These are phyloP conservation scores for Chymomyza procnemis DNA, from an alignment of 2,888 invertebrate genomes.

Conservation along the genomic window DNA sequence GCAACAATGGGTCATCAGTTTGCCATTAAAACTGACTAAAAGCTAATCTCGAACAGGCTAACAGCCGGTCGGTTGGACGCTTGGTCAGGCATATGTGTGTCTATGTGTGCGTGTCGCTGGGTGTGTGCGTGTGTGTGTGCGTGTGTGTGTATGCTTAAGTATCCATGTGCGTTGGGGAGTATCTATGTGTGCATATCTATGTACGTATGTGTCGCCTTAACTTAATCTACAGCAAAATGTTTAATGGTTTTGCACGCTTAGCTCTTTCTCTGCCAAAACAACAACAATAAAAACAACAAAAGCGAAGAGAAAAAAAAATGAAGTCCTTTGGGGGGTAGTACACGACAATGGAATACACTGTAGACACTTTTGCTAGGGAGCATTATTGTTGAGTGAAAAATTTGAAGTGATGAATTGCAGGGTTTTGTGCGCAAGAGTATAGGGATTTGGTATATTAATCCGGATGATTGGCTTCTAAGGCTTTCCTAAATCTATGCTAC, in stretches of 20 bases:
- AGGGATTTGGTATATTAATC: too few species aligned
- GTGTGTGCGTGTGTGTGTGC: neutral
- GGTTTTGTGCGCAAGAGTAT: too few species aligned
- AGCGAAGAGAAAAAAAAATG: neutral
- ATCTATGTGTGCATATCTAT: neutral
- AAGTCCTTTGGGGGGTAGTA: neutral
- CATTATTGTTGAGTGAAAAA: too few species aligned
- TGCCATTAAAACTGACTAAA: conserved; percentile 10
- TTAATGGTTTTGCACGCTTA: conserved; percentile 1
- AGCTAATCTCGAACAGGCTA: neutral
- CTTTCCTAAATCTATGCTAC: too few species aligned
- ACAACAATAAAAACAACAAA: neutral
- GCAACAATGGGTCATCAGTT: conserved; percentile 2
- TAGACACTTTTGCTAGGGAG: too few species aligned
- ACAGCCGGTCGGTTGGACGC: neutral
- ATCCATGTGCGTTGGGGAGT: too few species aligned
- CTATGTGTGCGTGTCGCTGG: neutral
- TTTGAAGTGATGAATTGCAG: too few species aligned
- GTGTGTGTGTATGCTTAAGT: neutral
- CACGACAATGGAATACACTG: too few species aligned
- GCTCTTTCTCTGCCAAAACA: neutral
- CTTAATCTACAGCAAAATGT: neutral
- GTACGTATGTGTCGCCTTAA: neutral
- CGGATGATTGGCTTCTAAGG: too few species aligned
- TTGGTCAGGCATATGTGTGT: conserved; percentile 3